These are phyloP conservation scores for Stichodactyla helianthus DNA, from an alignment of 64 coral and sea anemone genomes.

Conservation along the genomic window DNA sequence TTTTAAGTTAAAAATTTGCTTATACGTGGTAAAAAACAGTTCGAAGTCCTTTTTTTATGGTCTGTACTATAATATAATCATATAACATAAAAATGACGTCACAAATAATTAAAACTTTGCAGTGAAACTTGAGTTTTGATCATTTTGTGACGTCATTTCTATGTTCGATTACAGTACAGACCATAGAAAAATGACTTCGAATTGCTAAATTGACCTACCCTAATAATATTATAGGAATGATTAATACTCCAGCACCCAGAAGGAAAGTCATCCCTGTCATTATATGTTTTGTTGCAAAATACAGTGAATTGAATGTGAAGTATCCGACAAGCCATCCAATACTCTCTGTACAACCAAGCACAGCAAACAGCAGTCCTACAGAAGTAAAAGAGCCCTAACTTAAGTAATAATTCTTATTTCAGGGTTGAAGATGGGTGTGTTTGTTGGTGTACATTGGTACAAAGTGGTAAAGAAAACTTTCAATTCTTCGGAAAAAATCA, in stretches of 20 bases:
- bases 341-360: conserved; percentile 18
- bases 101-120: no score
- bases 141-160: no score
- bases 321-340: neutral
- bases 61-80: no score
- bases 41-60: no score
- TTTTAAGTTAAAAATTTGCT: no score
- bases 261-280: conserved; percentile 8
- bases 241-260: conserved; percentile 19
- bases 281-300: neutral
- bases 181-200: no score
- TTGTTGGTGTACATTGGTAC: neutral
- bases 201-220: conserved; percentile 2
- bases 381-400: neutral
- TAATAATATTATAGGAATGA: conserved; percentile 18
- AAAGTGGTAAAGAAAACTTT: neutral
- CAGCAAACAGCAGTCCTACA: conserved; percentile 31
- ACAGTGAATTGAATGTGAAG: neutral
- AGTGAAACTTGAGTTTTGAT: neutral
- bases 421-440: no score
- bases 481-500: neutral
- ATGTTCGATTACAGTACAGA: no score
- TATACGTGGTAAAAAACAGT: no score
- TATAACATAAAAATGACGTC: no score
- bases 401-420: no score